Evolutionary conservation across 2,797 vertebrate genomes (phyloP).

Genomic region (Dipus sagitta): DNA sequence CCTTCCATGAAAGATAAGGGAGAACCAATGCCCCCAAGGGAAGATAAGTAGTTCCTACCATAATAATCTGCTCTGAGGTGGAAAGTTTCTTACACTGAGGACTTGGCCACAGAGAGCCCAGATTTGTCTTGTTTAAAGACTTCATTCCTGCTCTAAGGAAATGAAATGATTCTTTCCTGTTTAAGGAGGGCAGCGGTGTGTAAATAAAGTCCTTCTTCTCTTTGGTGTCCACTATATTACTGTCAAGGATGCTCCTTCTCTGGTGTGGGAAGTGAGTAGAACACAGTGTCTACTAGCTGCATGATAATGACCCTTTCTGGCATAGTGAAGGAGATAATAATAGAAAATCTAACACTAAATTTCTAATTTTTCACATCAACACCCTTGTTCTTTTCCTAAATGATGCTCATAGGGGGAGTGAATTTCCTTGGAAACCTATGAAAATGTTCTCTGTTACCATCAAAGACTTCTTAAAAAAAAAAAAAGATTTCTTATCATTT

Average conservation of each 20-base stretch:
- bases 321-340: slow-evolving; percentile 58
- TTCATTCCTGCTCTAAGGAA: background rate
- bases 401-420: slow-evolving; percentile 62
- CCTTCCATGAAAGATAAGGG: slow-evolving; percentile 43
- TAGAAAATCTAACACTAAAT: slow-evolving; percentile 70
- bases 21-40: background rate
- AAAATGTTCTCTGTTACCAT: slow-evolving; percentile 54
- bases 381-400: slow-evolving; percentile 68
- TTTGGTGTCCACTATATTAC: background rate
- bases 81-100: slow-evolving; percentile 38
- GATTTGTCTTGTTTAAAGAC: background rate
- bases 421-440: slow-evolving; percentile 53
- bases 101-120: background rate
- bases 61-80: background rate
- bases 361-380: slow-evolving; percentile 68
- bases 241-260: slow-evolving; percentile 72
- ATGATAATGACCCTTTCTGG: slow-evolving; percentile 67
- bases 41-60: background rate
- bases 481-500: slow-evolving; percentile 22
- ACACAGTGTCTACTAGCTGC: background rate
- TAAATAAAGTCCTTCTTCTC: slow-evolving; percentile 60
- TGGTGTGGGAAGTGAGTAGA: slow-evolving; percentile 57
- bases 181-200: slow-evolving; percentile 58
- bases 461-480: background rate
- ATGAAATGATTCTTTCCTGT: slow-evolving; percentile 54